Evolutionary conservation across 2,113 vertebrate genomes (phyloP).

Genomic region (Macquaria australasica): DNA sequence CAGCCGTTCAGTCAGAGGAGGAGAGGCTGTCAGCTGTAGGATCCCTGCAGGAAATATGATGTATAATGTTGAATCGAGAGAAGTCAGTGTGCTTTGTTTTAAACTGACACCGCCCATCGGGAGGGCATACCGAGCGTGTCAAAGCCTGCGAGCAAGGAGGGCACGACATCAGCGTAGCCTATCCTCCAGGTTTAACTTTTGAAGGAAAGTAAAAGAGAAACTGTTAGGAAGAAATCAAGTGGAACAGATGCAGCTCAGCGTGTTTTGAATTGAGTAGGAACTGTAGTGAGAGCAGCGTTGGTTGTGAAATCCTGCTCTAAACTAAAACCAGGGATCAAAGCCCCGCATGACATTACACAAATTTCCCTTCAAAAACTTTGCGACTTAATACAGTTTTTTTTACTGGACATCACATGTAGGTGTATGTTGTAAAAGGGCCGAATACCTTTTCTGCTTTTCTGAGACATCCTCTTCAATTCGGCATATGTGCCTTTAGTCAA

Average conservation of each 20-base stretch:
- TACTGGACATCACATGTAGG: too few species aligned
- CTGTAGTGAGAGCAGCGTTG: background rate
- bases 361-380: background rate
- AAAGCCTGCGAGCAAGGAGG: background rate
- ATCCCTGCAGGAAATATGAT: background rate
- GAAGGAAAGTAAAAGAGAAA: background rate
- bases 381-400: background rate
- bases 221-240: background rate
- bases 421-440: background rate
- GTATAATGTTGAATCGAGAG: fast-evolving
- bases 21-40: background rate
- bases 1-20: background rate
- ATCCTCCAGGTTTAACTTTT: too few species aligned
- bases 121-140: background rate
- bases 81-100: background rate
- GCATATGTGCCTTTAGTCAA: background rate
- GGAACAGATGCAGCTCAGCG: background rate
- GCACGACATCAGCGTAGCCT: too few species aligned
- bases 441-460: fast-evolving
- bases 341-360: background rate
- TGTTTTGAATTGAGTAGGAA: background rate
- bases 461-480: background rate
- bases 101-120: slow-evolving; percentile 21
- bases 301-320: background rate
- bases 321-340: background rate